Evolutionary conservation across 2,797 vertebrate species (phyloP).

Genomic region (Discoglossus pictus): DNA sequence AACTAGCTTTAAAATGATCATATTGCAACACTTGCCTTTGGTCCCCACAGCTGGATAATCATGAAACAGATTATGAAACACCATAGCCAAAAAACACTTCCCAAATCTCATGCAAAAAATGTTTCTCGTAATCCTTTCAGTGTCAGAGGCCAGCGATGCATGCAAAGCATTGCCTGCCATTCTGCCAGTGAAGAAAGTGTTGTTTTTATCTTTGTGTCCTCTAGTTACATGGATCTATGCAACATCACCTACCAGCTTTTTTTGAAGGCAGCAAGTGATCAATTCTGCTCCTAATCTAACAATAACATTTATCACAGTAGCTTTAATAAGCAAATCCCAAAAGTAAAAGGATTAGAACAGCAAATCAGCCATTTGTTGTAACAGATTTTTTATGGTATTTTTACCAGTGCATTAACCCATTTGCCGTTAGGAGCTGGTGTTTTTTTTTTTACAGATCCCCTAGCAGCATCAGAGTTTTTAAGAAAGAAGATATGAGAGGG

Average conservation of each 20-base stretch:
- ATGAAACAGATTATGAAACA: constrained; percentile 59
- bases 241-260: not conserved
- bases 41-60: constrained; percentile 70
- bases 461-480: constrained; percentile 41
- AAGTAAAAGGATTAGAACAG: constrained; percentile 3
- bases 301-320: not conserved
- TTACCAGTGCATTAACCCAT: not conserved
- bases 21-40: constrained; percentile 59
- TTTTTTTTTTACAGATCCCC: not conserved
- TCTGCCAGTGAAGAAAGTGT: no score
- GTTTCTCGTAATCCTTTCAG: no score
- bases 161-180: no score
- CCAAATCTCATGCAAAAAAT: constrained; percentile 9
- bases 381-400: not conserved
- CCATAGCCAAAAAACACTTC: constrained; percentile 47
- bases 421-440: no score
- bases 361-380: constrained; percentile 4
- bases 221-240: constrained; percentile 5
- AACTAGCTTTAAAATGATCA: not conserved
- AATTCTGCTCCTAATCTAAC: no score
- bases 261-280: not conserved
- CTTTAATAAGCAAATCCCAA: constrained; percentile 1
- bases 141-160: no score
- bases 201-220: constrained; percentile 6
- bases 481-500: constrained; percentile 51